Percentiles rank a stretch among this genome's conserved stretches.
phyloP scores from a whole-genome alignment of 2,113 vertebrate species.

The Desmodus rotundus region DNA sequence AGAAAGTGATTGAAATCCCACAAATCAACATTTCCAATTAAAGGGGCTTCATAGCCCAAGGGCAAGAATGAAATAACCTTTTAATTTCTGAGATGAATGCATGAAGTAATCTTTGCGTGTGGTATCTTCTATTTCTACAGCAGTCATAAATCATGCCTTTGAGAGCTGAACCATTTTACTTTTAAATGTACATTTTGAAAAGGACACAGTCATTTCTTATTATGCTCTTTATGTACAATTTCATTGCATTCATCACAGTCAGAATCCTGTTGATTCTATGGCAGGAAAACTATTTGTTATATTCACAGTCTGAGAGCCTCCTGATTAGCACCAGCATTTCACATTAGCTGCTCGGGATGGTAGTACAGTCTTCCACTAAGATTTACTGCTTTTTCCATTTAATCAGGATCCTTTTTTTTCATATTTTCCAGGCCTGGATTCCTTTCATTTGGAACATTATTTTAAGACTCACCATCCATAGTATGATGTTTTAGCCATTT shows the following conservation, averaged over 20 bases:
- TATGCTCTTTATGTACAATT: conserved; percentile 67
- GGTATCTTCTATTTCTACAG: conserved; percentile 68
- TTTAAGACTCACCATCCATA: neutral
- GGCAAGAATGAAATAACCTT: conserved; percentile 68
- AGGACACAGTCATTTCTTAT: conserved; percentile 50
- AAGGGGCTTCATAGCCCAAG: conserved; percentile 45
- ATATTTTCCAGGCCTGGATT: conserved; percentile 3
- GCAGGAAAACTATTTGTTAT: conserved; percentile 37
- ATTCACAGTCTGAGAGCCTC: neutral
- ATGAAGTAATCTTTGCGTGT: conserved; percentile 66
- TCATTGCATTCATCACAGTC: conserved; percentile 20
- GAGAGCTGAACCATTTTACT: conserved; percentile 69
- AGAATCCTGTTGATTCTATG: conserved; percentile 31
- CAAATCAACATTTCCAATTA: conserved; percentile 58
- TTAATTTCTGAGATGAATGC: conserved; percentile 76
- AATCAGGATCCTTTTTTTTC: neutral
- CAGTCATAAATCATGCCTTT: conserved; percentile 73
- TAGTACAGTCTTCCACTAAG: neutral
- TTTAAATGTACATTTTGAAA: conserved; percentile 71
- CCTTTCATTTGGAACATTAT: neutral
- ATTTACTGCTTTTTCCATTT: neutral
- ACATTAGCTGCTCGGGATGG: neutral
- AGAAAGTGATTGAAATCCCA: conserved; percentile 52
- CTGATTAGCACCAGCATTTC: neutral
- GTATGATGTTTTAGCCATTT: neutral